phyloP scores from a whole-genome alignment of 1,140 invertebrate genomes.

The Drosophila tsacasi region DNA sequence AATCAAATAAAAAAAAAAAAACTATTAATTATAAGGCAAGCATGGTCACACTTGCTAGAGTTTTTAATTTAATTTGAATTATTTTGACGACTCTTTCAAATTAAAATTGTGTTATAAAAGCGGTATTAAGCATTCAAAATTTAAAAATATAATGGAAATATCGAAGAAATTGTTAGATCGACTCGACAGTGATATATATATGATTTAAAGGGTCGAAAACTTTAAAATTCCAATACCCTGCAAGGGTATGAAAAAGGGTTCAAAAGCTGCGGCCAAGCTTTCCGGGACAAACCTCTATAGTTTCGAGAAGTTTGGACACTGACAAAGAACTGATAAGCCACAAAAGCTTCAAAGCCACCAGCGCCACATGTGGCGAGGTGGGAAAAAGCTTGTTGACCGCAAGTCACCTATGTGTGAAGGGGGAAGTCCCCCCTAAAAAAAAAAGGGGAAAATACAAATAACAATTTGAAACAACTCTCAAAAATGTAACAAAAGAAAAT shows the following conservation, averaged over 20 bases:
- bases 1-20: no score
- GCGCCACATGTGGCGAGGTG: conserved; percentile 7
- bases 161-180: no score
- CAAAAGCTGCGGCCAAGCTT: conserved; percentile 41
- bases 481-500: conserved; percentile 68
- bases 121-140: no score
- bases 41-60: no score
- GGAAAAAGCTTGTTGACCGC: conserved; percentile 45
- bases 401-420: conserved; percentile 6
- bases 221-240: no score
- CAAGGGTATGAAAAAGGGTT: conserved; percentile 5
- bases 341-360: conserved; percentile 48
- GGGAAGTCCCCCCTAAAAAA: neutral
- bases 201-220: no score
- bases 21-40: neutral
- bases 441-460: conserved; percentile 16
- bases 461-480: conserved; percentile 55
- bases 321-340: conserved; percentile 51
- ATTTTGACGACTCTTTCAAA: no score
- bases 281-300: conserved; percentile 23
- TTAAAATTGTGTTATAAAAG: no score
- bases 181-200: no score
- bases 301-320: conserved; percentile 19
- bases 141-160: no score
- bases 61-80: no score